Conservation (phyloP, 2,113 vertebrate species). For the human region GRCh38 chr3:77967501-77968000, state of each 20-base stretch:
- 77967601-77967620: neutral
- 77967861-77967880: neutral
- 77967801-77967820: neutral
- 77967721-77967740: neutral
- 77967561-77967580: neutral
- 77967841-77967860: neutral
- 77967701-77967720: neutral
- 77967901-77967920: neutral
- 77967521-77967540: neutral
- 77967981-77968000: neutral
- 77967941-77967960: neutral
- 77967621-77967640: neutral
- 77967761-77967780: conserved; percentile 25
- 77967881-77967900: neutral
- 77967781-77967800: conserved; percentile 15
- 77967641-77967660: neutral
- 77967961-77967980: neutral
- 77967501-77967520: neutral
- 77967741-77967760: neutral
- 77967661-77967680: neutral
- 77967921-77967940: neutral
- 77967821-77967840: neutral
- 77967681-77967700: neutral
- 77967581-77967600: neutral
- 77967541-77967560: neutral